Evolutionary conservation across 2,888 invertebrate species (phyloP), one percentile per base, ranked within the genome.

Genomic region (Gortyna flavago): DNA sequence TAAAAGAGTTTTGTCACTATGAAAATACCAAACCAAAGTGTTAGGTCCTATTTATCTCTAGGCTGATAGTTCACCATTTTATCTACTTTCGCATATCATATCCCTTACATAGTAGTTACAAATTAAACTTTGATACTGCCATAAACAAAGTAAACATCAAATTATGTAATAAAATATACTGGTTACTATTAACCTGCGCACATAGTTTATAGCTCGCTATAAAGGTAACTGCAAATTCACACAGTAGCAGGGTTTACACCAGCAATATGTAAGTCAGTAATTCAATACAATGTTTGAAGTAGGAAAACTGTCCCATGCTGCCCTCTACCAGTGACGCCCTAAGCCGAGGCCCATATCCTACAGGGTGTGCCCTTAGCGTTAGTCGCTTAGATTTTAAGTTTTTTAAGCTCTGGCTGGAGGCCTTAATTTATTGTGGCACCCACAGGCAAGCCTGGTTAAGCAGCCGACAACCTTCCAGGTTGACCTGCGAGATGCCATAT

Each of bases 111-210:
- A 38, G 71, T 54, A 44, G 80, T 83, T 62, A 72, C 83, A 83
- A 81, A 77, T 72, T 77, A 80, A 80, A 65, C 64, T 77, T 65
- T 62, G 48, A 54, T 38, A 59, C 68, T 18, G 35, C 65, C 11
- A 25, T 74, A 84, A 80, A 73, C 77, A 41, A 80, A 72, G 62
- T 77, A 74, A 80, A 75, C 77, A 77, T 65, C 72, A 74, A 68
- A 77, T 84, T 69, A 69, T 68, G 66, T 83, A 81, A 66, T 84
- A 81, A 84, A 83, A 77, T 48, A 35, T 25, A 67, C 66, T 25
- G 48, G 82, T 72, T 62, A 71, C 62, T 54, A 35, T 32, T 75
- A 80, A 83, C 72, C 73, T 68, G 67, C 66, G 78, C 69, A 32
- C 62, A 1, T 71, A 29, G 71, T 80, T 80, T 80, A 83, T 64